These are phyloP conservation scores for Benthosema pterotum DNA, from an alignment of 2,797 vertebrate species.

Conservation along the genomic window DNA sequence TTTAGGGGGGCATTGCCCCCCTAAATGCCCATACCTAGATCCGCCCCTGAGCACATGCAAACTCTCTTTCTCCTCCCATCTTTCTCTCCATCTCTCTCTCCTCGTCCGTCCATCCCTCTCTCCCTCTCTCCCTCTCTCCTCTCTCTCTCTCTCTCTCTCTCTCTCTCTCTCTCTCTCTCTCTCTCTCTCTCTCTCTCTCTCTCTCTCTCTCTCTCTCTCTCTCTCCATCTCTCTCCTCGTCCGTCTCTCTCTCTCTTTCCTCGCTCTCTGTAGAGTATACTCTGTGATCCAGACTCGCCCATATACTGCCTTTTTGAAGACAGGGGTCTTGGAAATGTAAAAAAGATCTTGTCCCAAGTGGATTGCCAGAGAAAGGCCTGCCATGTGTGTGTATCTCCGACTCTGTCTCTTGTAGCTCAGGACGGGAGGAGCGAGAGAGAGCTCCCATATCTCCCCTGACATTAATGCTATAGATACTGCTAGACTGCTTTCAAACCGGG, in stretches of 20 bases:
- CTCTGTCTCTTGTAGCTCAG: conserved; percentile 51
- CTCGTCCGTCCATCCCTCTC: conserved; percentile 15
- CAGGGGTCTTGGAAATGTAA: conserved; percentile 73
- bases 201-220: neutral
- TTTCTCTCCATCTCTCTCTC: neutral
- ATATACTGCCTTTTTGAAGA: conserved; percentile 66
- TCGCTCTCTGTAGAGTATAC: conserved; percentile 42
- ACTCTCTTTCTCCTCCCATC: conserved; percentile 26
- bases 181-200: conserved; percentile 19
- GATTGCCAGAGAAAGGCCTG: conserved; percentile 58
- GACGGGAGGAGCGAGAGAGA: conserved; percentile 60
- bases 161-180: too few relatives aligned
- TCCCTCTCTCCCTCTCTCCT: neutral
- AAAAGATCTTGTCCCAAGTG: conserved; percentile 59
- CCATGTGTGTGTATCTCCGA: conserved; percentile 49
- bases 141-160: too few relatives aligned
- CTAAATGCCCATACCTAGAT: too few relatives aligned
- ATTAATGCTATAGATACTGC: conserved; percentile 71
- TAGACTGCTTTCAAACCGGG: conserved; percentile 60
- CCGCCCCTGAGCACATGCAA: conserved; percentile 64
- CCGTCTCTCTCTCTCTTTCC: too few relatives aligned
- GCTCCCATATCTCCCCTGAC: conserved; percentile 61
- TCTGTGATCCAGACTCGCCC: conserved; percentile 67
- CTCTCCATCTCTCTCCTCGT: neutral
- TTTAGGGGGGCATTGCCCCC: too few relatives aligned